Base-by-base conservation (phyloP, 2,113 vertebrate species). In the Podarcis cretensis region DNA sequence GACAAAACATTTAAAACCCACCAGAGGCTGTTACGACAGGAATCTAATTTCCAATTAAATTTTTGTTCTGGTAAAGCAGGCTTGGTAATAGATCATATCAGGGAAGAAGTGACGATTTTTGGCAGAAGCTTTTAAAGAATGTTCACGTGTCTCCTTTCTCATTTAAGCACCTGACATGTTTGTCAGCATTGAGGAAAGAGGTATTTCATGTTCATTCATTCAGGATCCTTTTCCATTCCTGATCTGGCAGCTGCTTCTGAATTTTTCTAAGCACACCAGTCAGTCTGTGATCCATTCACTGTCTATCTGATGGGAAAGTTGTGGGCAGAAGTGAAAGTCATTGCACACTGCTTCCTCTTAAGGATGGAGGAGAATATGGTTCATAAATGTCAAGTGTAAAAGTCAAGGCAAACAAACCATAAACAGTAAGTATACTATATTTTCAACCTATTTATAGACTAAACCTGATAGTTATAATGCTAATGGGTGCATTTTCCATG, bases 41-140 rank as follows among this genome's bases (percentile, higher is more conserved):
- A 73, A 71, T 81, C 78, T 87, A 81, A 81, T 81, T 87, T 87
- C 86, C 78, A 87, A 87, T 81, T 87, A 81, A 87, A 73, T 81
- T 87, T 87, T 81, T 74, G 43, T 87, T 81, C 86, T 87, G 86
- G 66, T 74, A 79, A 81, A 73, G 65, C n/a, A 63, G 68, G 25
- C 68, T n/a, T 59, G 30, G 65, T 81, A 81, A 87, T 87, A 87
- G 66, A 81, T 87, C 77, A 74, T 37, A 63, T 66, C n/a, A 40
- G 5, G 6, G 66, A 37, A 81, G 78, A 81, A 59, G 43, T 25
- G n/a, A 71, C 71, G 85, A 35, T 57, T 78, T 75, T 76, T 69
- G 77, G 65, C 85, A 87, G 32, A 48, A 68, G 75, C 48, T 59
- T 81, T 57, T 73, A 37, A 80, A 37, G 37, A 73, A 73, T 63